phyloP scores from a whole-genome alignment of 2,797 vertebrate species.

The Gorsachius magnificus region DNA sequence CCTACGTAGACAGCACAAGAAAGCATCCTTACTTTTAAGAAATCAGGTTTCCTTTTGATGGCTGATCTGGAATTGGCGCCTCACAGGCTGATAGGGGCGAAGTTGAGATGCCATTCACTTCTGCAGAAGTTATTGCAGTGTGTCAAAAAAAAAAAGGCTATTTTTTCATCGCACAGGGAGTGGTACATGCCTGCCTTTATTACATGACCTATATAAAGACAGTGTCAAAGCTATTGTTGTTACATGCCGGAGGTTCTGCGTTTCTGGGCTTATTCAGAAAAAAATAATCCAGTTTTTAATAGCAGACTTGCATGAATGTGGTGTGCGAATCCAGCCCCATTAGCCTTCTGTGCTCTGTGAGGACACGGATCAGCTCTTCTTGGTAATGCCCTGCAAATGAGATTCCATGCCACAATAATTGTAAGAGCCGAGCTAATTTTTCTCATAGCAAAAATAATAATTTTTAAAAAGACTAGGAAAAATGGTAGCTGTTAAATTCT shows the following conservation, averaged over 20 bases:
- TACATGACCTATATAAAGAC: not conserved
- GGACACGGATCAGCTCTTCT: not conserved
- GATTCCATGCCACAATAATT: accelerated
- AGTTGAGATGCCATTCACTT: not conserved
- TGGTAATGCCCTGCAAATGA: not conserved
- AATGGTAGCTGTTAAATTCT: not conserved
- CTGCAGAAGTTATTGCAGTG: not conserved
- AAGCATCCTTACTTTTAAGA: not conserved
- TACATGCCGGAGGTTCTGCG: not conserved
- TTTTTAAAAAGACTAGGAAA: not conserved
- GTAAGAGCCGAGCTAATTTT: not conserved
- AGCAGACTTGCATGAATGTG: not conserved
- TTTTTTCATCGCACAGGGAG: not conserved
- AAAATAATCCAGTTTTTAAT: not conserved
- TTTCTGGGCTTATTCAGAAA: not conserved
- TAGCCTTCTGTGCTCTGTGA: not conserved
- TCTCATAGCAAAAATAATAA: not conserved
- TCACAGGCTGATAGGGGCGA: not conserved
- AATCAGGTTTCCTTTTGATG: not conserved
- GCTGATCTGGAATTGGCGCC: not conserved
- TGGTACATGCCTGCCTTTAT: not conserved
- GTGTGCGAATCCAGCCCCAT: not conserved
- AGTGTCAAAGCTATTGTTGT: not conserved
- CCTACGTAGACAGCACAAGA: not conserved
- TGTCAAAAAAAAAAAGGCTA: not conserved